Evolutionary conservation across 2,797 vertebrate genomes (phyloP).

Genomic region (Sphaeramia orbicularis): DNA sequence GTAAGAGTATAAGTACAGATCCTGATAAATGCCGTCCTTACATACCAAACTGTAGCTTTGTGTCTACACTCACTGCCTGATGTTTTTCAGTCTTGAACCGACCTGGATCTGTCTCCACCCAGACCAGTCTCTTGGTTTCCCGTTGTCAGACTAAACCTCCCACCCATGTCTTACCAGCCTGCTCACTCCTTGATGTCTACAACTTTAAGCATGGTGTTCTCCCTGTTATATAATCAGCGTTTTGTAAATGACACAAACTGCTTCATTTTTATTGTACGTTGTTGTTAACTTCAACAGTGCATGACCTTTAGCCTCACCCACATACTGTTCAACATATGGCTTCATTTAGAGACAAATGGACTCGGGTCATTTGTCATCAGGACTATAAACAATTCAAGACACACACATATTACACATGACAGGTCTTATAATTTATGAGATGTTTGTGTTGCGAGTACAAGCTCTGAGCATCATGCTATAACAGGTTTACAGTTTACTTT

Average conservation of each 20-base stretch:
- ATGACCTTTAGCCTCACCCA: conserved; percentile 26
- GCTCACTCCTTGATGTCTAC: conserved; percentile 13
- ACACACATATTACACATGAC: background rate
- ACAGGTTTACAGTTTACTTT: no score
- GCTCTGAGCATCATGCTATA: no score
- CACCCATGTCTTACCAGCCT: conserved; percentile 17
- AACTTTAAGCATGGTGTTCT: background rate
- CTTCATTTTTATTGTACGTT: background rate
- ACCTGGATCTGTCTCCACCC: conserved; percentile 34
- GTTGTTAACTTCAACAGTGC: no score
- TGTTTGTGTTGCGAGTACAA: background rate
- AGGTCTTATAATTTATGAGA: background rate
- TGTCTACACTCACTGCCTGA: background rate
- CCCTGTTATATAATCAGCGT: background rate
- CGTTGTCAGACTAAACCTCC: conserved; percentile 18
- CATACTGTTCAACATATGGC: conserved; percentile 63
- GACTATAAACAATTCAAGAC: conserved; percentile 40
- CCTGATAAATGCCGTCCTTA: no score
- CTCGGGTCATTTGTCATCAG: conserved; percentile 57
- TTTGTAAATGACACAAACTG: background rate
- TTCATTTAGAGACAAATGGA: conserved; percentile 64
- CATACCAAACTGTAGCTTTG: background rate
- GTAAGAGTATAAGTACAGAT: conserved; percentile 5
- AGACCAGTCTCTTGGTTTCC: conserved; percentile 19
- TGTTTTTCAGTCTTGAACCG: conserved; percentile 17